Percentiles rank a stretch among this genome's conserved stretches.
phyloP scores from a whole-genome alignment of 2,797 vertebrate genomes.

The Lerista edwardsae region DNA sequence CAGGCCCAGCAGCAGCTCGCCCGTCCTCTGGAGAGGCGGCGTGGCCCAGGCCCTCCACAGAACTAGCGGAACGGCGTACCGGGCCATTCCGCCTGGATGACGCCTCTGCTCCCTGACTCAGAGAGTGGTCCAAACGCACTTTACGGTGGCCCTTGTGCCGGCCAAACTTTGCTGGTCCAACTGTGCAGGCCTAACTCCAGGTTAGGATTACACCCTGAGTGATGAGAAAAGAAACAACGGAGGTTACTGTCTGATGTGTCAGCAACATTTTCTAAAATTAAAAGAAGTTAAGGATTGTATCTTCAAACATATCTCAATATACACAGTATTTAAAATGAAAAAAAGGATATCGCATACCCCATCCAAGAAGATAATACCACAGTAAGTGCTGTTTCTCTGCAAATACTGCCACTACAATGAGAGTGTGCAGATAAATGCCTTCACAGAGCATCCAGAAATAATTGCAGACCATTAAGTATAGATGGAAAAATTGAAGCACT shows the following conservation, averaged over 20 bases:
- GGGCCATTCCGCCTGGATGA: no score
- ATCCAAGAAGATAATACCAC: slow-evolving; percentile 98
- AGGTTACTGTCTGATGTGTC: background rate
- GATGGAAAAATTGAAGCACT: slow-evolving; percentile 91
- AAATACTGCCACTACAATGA: slow-evolving; percentile 97
- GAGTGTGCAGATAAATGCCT: slow-evolving; percentile 95
- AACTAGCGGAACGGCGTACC: no score
- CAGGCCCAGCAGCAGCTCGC: no score
- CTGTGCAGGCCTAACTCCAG: no score
- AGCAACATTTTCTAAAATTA: background rate
- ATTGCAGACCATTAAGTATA: slow-evolving; percentile 95
- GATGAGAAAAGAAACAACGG: slow-evolving; percentile 10
- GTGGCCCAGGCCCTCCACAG: no score
- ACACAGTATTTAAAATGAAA: background rate
- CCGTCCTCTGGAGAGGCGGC: no score
- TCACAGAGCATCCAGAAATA: slow-evolving; percentile 99
- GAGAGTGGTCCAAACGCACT: no score
- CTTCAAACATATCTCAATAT: background rate
- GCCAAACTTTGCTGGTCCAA: no score
- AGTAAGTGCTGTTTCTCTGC: slow-evolving; percentile 96
- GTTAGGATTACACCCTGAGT: no score
- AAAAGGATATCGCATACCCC: slow-evolving; percentile 82
- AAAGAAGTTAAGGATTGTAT: background rate
- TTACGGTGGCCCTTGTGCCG: no score
- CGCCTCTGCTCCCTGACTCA: no score